Base-by-base conservation (phyloP, 2,888 invertebrate genomes). In the Masnerella sp. region DNA sequence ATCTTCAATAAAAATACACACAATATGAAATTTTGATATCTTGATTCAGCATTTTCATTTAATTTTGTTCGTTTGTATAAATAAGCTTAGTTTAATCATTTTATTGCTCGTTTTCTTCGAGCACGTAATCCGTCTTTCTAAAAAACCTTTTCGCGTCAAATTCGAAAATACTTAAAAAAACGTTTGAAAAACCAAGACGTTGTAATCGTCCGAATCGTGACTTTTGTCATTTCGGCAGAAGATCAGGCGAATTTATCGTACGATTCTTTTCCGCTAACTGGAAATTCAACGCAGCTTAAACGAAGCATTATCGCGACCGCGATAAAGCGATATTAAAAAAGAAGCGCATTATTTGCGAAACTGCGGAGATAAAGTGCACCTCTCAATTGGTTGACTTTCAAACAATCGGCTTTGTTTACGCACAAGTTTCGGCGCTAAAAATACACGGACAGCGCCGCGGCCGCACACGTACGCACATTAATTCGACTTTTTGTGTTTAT, bases 401-500 rank as follows among this genome's bases (percentile, higher is more conserved):
- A 54, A 65, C 72, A 72, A 73, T 61, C 67, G 61, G 56, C 72
- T 67, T 67, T 72, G 72, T 72, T 67, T 65, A 54, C 67, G 59
- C 54, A 38, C 65, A 47, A 59, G 65, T 67, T 72, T 72, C 42
- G 65, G 61, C 40, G 28, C 45, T 45, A 49, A 56, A 56, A 62
- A 64, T 51, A 58, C 54, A 52, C 54, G 25, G 9, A 17, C 18
- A 54, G 28, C 36, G 25, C n/a, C 15, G 45, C 30, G 43, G 7
- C 5, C 47, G 36, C 38, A 30, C 61, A 64, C 70, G 56, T 58
- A 15, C 51, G 28, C 38, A 47, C 64, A 67, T 72, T 67, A 54
- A 67, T 67, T 61, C 61, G 61, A 54, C 64, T 65, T 73, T 73
- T 68, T 70, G 65, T 52, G 67, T 70, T 67, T 62, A 70, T 70